These are phyloP conservation scores for Sterrhoptilus dennistouni DNA, from an alignment of 2,113 vertebrate species.

Conservation along the genomic window DNA sequence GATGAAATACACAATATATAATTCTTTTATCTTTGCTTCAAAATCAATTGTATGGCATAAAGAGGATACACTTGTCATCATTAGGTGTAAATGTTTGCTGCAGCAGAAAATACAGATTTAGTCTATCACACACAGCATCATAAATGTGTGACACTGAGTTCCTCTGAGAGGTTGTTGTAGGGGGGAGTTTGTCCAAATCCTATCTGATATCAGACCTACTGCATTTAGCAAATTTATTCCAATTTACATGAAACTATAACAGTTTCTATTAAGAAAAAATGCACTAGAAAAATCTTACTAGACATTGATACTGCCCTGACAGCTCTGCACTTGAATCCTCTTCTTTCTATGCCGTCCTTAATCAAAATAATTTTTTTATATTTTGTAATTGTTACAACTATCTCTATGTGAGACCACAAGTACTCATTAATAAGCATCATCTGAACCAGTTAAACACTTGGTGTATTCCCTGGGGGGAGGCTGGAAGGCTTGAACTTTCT, in stretches of 20 bases:
- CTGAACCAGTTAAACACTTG: not conserved
- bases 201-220: not conserved
- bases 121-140: not conserved
- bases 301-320: not conserved
- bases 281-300: not conserved
- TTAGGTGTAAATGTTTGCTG: constrained; percentile 53
- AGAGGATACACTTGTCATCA: constrained; percentile 36
- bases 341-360: not conserved
- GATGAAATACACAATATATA: constrained; percentile 57
- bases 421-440: not conserved
- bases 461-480: not conserved
- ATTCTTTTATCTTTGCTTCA: constrained; percentile 59
- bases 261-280: not conserved
- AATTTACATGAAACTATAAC: not conserved
- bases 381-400: not conserved
- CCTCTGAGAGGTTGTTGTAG: not conserved
- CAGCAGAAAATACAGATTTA: constrained; percentile 19
- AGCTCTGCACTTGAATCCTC: not conserved
- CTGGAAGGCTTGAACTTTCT: not conserved
- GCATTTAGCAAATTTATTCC: not conserved
- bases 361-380: not conserved
- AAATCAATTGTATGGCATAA: constrained; percentile 55
- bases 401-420: not conserved
- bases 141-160: not conserved
- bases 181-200: not conserved